Conservation (phyloP, 2,888 invertebrate species). For the Brachypalpus laphriformis region DNA sequence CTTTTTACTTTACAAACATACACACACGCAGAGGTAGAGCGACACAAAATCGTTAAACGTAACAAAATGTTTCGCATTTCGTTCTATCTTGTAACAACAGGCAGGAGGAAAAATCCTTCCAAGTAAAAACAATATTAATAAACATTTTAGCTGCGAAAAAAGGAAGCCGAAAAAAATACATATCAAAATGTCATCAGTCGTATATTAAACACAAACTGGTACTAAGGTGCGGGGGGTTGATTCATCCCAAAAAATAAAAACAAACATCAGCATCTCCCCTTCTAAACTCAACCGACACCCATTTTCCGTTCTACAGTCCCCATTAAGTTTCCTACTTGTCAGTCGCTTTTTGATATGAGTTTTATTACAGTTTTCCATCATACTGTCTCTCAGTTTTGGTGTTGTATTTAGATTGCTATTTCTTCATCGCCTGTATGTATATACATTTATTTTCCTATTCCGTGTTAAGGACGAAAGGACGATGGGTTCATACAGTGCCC, state of each 20-base stretch:
- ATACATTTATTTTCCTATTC: constrained; percentile 20
- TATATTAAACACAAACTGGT: constrained; percentile 7
- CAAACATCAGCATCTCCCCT: neutral
- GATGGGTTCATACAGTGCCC: constrained; percentile 36
- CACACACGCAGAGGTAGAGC: neutral
- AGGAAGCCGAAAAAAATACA: neutral
- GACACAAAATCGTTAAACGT: neutral
- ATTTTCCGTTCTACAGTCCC: neutral
- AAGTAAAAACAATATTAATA: constrained; percentile 28
- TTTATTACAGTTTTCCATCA: constrained; percentile 73
- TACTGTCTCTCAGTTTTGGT: constrained; percentile 61
- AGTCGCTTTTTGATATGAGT: constrained; percentile 69
- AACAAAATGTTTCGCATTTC: neutral
- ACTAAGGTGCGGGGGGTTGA: neutral
- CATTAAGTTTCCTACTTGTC: constrained; percentile 63
- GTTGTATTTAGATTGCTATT: constrained; percentile 49
- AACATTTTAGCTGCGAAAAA: constrained; percentile 1
- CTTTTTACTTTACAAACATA: constrained; percentile 1
- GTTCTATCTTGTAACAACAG: neutral
- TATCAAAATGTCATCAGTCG: constrained; percentile 46
- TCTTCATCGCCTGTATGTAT: constrained; percentile 12
- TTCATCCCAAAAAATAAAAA: neutral
- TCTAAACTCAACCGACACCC: constrained; percentile 14
- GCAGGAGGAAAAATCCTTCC: neutral
- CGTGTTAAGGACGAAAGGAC: constrained; percentile 33